phyloP scores from a whole-genome alignment of 2,888 invertebrate genomes.

The Pammene fasciana region DNA sequence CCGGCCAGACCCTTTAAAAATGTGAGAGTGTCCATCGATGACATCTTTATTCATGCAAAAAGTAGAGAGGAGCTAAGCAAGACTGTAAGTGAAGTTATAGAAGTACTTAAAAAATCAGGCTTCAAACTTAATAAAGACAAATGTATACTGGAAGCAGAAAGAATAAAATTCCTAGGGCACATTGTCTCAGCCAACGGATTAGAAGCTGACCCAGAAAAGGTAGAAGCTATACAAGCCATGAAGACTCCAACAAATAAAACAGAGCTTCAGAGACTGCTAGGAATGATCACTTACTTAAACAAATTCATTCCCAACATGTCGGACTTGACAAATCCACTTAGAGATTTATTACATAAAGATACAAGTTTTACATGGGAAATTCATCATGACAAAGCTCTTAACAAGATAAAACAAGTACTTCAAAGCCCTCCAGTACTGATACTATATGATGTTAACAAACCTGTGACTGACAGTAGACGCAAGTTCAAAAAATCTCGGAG shows the following conservation, averaged over 20 bases:
- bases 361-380: slow-evolving; percentile 32
- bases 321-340: slow-evolving; percentile 6
- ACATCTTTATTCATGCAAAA: too few species aligned
- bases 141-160: too few species aligned
- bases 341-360: slow-evolving; percentile 37
- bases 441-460: slow-evolving; percentile 34
- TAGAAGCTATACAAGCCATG: too few species aligned
- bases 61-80: not conserved
- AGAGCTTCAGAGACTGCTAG: slow-evolving; percentile 41
- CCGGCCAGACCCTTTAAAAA: too few species aligned
- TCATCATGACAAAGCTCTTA: slow-evolving; percentile 36
- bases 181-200: too few species aligned
- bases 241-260: not conserved
- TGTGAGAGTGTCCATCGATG: too few species aligned
- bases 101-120: slow-evolving; percentile 35
- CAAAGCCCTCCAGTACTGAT: slow-evolving; percentile 33
- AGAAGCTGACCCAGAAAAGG: too few species aligned
- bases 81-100: slow-evolving; percentile 30
- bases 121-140: slow-evolving; percentile 40
- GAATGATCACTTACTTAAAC: slow-evolving; percentile 17
- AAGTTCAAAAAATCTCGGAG: slow-evolving; percentile 32
- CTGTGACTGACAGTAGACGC: slow-evolving; percentile 29
- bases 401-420: slow-evolving; percentile 15
- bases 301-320: too few species aligned
- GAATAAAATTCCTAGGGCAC: too few species aligned